phyloP scores from a whole-genome alignment of 2,797 vertebrate genomes.

The Benthosema pterotum region DNA sequence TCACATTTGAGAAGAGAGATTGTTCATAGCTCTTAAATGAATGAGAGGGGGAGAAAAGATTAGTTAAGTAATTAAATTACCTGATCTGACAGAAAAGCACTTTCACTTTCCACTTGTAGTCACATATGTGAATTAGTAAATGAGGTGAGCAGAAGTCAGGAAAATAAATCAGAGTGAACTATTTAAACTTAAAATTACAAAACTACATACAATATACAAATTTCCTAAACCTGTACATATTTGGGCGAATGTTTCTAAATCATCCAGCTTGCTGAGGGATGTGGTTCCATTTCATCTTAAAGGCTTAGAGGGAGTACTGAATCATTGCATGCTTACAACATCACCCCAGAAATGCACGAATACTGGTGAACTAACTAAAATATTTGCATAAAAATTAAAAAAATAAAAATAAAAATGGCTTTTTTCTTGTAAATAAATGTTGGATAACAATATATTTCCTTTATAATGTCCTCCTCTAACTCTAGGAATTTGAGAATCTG shows the following conservation, averaged over 20 bases:
- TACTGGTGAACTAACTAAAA: slow-evolving; percentile 33
- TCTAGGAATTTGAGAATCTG: slow-evolving; percentile 16
- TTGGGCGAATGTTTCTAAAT: background rate
- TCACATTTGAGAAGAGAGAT: too few species aligned
- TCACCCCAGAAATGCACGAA: slow-evolving; percentile 7
- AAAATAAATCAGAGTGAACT: background rate
- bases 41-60: too few species aligned
- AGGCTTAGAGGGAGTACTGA: slow-evolving; percentile 80
- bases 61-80: too few species aligned
- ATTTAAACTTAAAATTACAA: background rate
- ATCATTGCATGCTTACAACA: slow-evolving; percentile 56
- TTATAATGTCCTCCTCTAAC: slow-evolving; percentile 26
- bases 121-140: background rate
- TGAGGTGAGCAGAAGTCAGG: background rate
- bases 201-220: background rate
- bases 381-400: slow-evolving; percentile 18
- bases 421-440: slow-evolving; percentile 64
- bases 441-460: slow-evolving; percentile 53
- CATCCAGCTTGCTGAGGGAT: slow-evolving; percentile 16
- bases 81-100: background rate
- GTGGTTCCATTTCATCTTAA: slow-evolving; percentile 47
- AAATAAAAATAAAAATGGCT: slow-evolving; percentile 18
- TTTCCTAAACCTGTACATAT: background rate
- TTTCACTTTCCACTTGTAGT: background rate
- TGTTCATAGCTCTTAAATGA: too few species aligned